These are phyloP conservation scores for Gambusia yucatana DNA, from an alignment of 2,797 vertebrate genomes.

Conservation along the genomic window DNA sequence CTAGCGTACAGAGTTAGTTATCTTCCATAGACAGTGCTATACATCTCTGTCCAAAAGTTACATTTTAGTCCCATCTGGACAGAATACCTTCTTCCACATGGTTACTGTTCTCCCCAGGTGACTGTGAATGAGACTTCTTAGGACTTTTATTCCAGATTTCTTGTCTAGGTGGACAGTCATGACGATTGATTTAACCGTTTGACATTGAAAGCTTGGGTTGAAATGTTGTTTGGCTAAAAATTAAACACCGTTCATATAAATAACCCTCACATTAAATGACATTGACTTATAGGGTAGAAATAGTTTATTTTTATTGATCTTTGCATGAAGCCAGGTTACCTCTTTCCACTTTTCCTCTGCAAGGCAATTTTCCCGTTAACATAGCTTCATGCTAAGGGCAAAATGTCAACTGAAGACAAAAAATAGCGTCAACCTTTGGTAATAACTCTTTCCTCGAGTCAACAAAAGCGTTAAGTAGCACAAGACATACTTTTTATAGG, in stretches of 20 bases:
- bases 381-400: not conserved
- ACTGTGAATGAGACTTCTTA: not conserved
- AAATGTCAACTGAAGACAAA: not conserved
- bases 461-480: constrained; percentile 1
- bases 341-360: not conserved
- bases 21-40: not conserved
- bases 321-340: not conserved
- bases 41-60: not conserved
- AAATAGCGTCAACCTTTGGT: not conserved
- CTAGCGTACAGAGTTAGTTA: not conserved
- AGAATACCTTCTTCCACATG: not conserved
- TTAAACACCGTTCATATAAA: not conserved
- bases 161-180: not conserved
- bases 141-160: not conserved
- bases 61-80: not conserved
- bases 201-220: not conserved
- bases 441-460: not conserved
- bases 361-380: no score
- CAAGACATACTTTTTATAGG: not conserved
- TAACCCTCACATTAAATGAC: not conserved
- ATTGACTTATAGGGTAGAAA: not conserved
- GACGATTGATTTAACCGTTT: no score
- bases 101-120: not conserved
- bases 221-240: not conserved
- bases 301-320: not conserved